A percentile compares a stretch with the other conserved stretches of the same genome.
Conservation (phyloP, 2,797 vertebrate genomes). For the Centroberyx gerrardi region DNA sequence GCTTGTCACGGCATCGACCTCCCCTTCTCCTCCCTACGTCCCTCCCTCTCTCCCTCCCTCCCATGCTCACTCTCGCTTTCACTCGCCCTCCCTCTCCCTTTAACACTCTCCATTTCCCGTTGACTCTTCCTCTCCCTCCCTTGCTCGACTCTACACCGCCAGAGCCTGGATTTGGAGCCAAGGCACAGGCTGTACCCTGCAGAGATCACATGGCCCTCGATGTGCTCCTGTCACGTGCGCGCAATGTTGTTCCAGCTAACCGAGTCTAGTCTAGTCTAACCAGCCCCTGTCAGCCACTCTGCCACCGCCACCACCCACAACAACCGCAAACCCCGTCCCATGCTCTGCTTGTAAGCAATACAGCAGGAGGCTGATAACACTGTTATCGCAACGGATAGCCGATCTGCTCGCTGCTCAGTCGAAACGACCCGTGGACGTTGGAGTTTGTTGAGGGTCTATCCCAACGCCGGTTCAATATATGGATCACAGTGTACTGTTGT, state of each 20-base stretch:
- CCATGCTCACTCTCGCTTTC: neutral
- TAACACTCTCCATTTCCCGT: slow-evolving; percentile 30
- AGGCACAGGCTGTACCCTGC: slow-evolving; percentile 77
- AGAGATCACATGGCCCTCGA: slow-evolving; percentile 77
- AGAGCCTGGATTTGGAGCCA: slow-evolving; percentile 55
- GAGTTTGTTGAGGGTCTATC: neutral
- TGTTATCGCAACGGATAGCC: neutral
- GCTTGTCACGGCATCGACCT: slow-evolving; percentile 67
- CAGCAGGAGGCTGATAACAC: slow-evolving; percentile 12
- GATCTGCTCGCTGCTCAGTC: neutral
- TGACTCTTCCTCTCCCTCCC: slow-evolving; percentile 39
- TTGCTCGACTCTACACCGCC: slow-evolving; percentile 22
- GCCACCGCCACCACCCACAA: slow-evolving; percentile 2
- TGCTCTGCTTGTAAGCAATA: neutral
- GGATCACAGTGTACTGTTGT: neutral
- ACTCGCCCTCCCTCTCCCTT: neutral
- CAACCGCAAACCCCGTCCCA: slow-evolving; percentile 11
- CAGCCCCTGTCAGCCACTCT: neutral
- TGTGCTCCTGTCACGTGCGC: slow-evolving; percentile 73
- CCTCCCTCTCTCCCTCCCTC: neutral
- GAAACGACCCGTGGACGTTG: neutral
- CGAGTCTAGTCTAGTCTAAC: slow-evolving; percentile 28
- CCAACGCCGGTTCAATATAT: neutral
- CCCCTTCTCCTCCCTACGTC: neutral
- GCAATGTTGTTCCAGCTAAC: slow-evolving; percentile 51